Base-by-base conservation (phyloP, 2,113 vertebrate species). In the Dicerorhinus sumatrensis region DNA sequence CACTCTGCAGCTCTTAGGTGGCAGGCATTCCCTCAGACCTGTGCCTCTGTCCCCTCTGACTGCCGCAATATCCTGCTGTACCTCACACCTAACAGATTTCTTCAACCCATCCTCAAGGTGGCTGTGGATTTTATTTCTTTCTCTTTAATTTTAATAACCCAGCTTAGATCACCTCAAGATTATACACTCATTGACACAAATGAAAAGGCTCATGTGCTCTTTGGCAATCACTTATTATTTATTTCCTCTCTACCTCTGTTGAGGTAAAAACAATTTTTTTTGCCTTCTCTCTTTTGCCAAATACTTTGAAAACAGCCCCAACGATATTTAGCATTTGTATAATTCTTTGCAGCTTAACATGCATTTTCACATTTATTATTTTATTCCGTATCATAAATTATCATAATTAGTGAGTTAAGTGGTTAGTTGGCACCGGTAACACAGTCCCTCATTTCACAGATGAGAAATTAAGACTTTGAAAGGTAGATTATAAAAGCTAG, bases 91-190 rank as follows among this genome's bases (percentile, higher is more conserved):
- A 14, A 56, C 4, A 13, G 33, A 56, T 56, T 42, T 31, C 91
- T 73, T 67, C 60, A 63, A 9, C 63, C 56, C 39, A 56, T n/a
- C 56, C 58, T 96, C 93, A 89, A 54, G 27, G 46, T 90, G n/a
- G 1, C 82, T 7, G 27, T 51, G 23, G 36, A 29, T 90, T 39
- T 79, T 77, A 4, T 46, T 82, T 90, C 63, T 87, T 96, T 87
- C 56, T 73, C 62, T 82, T 84, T 87, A 73, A 79, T 92, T 87
- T 83, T 84, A 89, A 89, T 90, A 58, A 67, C 58, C 23, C 36
- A 54, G 42, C 46, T 97, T 92, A 56, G n/a, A 83, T 87, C 84
- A 48, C 75, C 76, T 79, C 91, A 77, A 91, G 97, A 98, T 54
- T 56, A 92, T 27, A 69, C 51, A 70, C 46, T 82, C 54, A 89